A percentile compares a stretch with the other conserved stretches of the same genome.
These are phyloP conservation scores for Malurus alboscapulatus DNA, from an alignment of 2,113 vertebrate genomes.

Conservation along the genomic window DNA sequence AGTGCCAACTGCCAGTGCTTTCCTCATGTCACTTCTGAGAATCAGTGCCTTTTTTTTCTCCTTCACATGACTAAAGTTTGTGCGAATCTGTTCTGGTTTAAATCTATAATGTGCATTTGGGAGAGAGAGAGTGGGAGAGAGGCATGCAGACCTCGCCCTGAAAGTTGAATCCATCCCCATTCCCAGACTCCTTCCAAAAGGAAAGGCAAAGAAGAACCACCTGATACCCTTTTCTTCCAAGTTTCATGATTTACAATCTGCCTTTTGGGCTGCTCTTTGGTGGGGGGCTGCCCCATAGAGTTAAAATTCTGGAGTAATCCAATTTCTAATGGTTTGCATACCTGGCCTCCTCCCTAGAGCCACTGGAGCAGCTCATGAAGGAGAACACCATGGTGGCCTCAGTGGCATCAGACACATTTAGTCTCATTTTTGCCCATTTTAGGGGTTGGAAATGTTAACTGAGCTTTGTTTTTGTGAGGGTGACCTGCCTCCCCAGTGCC, in stretches of 20 bases:
- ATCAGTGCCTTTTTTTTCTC: not conserved
- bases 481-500: not conserved
- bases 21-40: not conserved
- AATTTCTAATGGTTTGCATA: not conserved
- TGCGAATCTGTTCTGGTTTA: not conserved
- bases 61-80: not conserved
- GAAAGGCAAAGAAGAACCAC: not conserved
- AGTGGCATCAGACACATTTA: not conserved
- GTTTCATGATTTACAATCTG: not conserved
- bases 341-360: not conserved
- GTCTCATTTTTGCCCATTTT: fast-evolving
- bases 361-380: not conserved
- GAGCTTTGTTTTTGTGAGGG: not conserved
- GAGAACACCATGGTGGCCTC: not conserved
- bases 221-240: not conserved
- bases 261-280: not conserved
- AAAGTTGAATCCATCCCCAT: not conserved
- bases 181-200: not conserved
- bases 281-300: not conserved
- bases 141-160: not conserved
- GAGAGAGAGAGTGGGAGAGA: not conserved
- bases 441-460: not conserved
- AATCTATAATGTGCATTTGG: not conserved
- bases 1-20: not conserved
- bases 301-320: not conserved